Base-by-base conservation (phyloP, 2,113 vertebrate genomes). In the Tragelaphus buxtoni region DNA sequence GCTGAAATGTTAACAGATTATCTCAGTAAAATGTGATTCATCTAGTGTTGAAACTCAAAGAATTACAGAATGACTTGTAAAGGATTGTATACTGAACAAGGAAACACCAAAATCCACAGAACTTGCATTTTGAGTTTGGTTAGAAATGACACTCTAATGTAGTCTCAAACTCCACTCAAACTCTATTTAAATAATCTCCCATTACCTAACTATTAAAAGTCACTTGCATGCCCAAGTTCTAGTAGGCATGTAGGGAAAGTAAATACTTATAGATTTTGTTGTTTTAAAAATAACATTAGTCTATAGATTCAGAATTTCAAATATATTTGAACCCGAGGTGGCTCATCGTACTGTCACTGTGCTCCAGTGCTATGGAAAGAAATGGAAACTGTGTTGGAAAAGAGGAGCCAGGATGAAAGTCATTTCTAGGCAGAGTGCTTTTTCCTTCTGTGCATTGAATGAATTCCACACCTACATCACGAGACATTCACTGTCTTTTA, bases 371-470 rank as follows among this genome's bases (percentile, higher is more conserved):
- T 6, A 28, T 13, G 28, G 9, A 74, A 49, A 82, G 26, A 77
- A 94, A 79, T 17, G 74, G 49, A 98, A 90, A 56, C 45, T 7
- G 17, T 32, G 9, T 42, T 88, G 42, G 42, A 45, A 85, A 92
- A 47, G 65, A n/a, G 0, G 5, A 39, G 58, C 51, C 32, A 10
- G 32, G 58, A n/a, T 42, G 32, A 39, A 60, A n/a, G 58, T 35
- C 9, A 11, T 39, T 93, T 79, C 32, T 77, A 83, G 18, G 47
- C 1, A 17, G 1, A 9, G 8, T 14, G 3, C 16, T 47, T 47
- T 82, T 51, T 49, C 49, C 63, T 53, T 69, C 53, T 88, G 5
- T 12, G 11, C 13, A 35, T 0, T 18, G 32, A 26, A 45, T 55
- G 60, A 20, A 51, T 49, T n/a, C 26, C 8, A 60, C 7, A 7